These are phyloP conservation scores for Hyperoplus immaculatus DNA, from an alignment of 2,797 vertebrate species.

Conservation along the genomic window DNA sequence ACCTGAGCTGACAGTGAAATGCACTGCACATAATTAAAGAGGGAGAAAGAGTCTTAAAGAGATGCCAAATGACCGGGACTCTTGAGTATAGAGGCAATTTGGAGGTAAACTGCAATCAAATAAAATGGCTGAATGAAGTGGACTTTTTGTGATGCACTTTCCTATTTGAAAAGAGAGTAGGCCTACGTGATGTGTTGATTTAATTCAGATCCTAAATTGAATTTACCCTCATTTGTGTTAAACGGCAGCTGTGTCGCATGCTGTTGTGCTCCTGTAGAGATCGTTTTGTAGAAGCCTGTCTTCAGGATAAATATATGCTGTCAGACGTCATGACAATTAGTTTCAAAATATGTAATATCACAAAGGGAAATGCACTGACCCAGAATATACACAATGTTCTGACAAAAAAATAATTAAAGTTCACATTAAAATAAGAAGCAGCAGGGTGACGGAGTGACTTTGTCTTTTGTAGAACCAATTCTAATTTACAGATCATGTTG, in stretches of 20 bases:
- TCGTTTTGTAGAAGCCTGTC: not conserved
- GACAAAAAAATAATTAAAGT: not conserved
- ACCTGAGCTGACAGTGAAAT: conserved; percentile 66
- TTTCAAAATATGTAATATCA: not conserved
- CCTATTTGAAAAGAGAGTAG: not conserved
- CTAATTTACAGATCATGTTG: not conserved
- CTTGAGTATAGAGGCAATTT: conserved; percentile 20
- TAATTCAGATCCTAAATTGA: not conserved
- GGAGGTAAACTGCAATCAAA: conserved; percentile 16
- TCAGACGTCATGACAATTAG: no score
- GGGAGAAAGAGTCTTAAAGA: conserved; percentile 23
- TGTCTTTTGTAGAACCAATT: not conserved
- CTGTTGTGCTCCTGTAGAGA: not conserved
- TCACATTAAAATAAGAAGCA: not conserved
- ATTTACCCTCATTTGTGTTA: conserved; percentile 4
- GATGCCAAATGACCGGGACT: conserved; percentile 30
- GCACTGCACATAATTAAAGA: conserved; percentile 56
- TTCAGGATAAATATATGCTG: no score
- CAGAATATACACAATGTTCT: not conserved
- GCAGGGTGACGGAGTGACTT: not conserved
- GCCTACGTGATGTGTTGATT: conserved; percentile 20
- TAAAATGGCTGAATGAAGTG: not conserved
- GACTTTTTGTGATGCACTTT: not conserved
- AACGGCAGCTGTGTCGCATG: not conserved
- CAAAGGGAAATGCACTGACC: not conserved